Percentiles rank a stretch among this genome's conserved stretches.
phyloP scores from a whole-genome alignment of 37 sponge, comb jelly and placozoan genomes.

The Spongia lamella region DNA sequence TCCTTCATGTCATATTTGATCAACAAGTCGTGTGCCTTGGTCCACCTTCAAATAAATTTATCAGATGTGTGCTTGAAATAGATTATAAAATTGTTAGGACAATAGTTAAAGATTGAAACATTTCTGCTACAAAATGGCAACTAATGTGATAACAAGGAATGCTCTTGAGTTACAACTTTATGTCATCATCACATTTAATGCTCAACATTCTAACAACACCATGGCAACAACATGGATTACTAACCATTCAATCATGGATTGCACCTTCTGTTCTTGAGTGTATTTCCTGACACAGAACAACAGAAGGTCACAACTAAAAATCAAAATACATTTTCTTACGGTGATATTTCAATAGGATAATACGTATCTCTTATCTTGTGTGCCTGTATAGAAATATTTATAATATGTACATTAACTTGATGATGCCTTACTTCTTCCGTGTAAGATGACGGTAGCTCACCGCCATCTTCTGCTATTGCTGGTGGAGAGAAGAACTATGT shows the following conservation, averaged over 20 bases:
- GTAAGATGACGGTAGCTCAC: background rate
- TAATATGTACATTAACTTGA: too few relatives aligned
- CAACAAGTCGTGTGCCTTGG: conserved; percentile 31
- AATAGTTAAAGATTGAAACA: background rate
- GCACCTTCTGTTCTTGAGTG: conserved; percentile 32
- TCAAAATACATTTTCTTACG: conserved; percentile 21
- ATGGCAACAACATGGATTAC: too few relatives aligned
- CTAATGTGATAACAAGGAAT: too few relatives aligned
- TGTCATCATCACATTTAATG: too few relatives aligned
- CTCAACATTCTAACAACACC: too few relatives aligned
- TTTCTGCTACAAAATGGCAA: background rate
- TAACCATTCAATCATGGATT: conserved; percentile 64
- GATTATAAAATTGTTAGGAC: background rate
- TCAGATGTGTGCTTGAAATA: too few relatives aligned
- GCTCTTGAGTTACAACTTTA: too few relatives aligned
- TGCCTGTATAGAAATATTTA: conserved; percentile 4
- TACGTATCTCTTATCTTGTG: conserved; percentile 37
- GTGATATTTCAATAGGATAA: conserved; percentile 53
- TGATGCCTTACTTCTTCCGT: background rate
- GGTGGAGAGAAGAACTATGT: background rate
- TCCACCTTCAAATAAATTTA: conserved; percentile 44
- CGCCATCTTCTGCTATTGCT: background rate
- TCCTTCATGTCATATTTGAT: conserved; percentile 30
- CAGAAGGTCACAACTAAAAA: background rate
- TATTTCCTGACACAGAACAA: conserved; percentile 28